Conservation (phyloP, 2,888 invertebrate species). For the Copidosoma aretas region DNA sequence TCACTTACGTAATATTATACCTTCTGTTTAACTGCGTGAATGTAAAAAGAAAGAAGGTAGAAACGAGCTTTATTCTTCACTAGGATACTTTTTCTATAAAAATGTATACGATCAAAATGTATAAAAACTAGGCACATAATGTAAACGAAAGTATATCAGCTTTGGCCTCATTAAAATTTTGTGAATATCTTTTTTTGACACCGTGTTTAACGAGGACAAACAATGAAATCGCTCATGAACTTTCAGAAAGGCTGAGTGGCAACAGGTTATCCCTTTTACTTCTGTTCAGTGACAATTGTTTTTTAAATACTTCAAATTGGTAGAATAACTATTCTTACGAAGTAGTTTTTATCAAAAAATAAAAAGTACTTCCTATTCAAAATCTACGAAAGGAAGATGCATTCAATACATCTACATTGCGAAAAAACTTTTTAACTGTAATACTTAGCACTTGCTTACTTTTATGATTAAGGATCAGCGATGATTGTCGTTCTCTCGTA, state of each 20-base stretch:
- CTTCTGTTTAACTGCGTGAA: slow-evolving; percentile 14
- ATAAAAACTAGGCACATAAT: slow-evolving; percentile 51
- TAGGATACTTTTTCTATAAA: slow-evolving; percentile 37
- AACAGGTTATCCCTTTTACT: neutral
- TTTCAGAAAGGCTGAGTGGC: slow-evolving; percentile 22
- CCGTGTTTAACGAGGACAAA: slow-evolving; percentile 37
- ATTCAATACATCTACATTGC: slow-evolving; percentile 50
- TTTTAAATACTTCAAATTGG: neutral
- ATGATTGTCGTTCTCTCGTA: slow-evolving; percentile 54
- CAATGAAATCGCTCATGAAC: slow-evolving; percentile 32
- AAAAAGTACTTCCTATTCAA: slow-evolving; percentile 8
- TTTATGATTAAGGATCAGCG: slow-evolving; percentile 40
- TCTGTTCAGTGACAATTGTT: neutral
- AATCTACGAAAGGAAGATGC: slow-evolving; percentile 26
- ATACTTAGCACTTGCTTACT: neutral
- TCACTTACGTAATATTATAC: slow-evolving; percentile 17
- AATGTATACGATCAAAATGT: slow-evolving; percentile 43
- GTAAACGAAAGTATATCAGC: slow-evolving; percentile 24
- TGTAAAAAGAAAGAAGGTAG: slow-evolving; percentile 23
- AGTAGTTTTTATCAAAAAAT: slow-evolving; percentile 21
- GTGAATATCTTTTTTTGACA: slow-evolving; percentile 10
- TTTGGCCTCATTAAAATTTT: slow-evolving; percentile 28
- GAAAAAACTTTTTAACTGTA: slow-evolving; percentile 49
- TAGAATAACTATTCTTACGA: slow-evolving; percentile 23
- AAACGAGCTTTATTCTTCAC: slow-evolving; percentile 19